Percentiles rank a stretch among this genome's conserved stretches.
These are phyloP conservation scores for Apodemus speciosus DNA, from an alignment of 2,113 vertebrate genomes.

Conservation along the genomic window DNA sequence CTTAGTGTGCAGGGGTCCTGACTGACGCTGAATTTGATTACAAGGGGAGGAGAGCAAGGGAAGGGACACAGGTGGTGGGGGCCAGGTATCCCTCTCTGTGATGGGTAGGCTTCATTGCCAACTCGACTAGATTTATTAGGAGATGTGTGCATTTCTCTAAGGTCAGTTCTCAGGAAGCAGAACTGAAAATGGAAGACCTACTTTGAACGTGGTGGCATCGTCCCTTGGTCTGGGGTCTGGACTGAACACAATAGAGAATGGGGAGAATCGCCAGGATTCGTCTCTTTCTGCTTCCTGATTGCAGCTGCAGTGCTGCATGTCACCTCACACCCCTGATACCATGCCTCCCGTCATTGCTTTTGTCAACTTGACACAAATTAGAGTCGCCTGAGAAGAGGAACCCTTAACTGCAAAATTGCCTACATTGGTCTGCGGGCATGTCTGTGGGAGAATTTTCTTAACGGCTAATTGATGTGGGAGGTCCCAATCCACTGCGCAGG, in stretches of 20 bases:
- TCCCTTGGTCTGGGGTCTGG: too few species aligned
- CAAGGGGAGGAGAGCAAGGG: neutral
- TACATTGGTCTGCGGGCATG: neutral
- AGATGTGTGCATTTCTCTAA: neutral
- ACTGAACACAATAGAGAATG: neutral
- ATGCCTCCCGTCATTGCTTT: neutral
- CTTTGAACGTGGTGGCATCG: too few species aligned
- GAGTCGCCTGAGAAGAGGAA: too few species aligned
- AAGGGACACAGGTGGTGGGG: accelerated
- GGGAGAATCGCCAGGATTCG: too few species aligned
- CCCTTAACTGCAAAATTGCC: neutral
- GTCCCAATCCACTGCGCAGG: too few species aligned
- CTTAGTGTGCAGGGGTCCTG: neutral
- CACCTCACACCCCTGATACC: neutral
- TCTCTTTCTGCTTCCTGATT: neutral
- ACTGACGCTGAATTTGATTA: neutral
- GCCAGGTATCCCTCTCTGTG: too few species aligned
- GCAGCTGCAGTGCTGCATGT: too few species aligned
- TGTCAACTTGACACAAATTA: neutral
- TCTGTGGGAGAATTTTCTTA: neutral
- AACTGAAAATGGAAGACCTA: too few species aligned
- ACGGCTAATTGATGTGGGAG: neutral
- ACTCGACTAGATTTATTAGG: neutral
- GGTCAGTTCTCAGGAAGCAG: too few species aligned
- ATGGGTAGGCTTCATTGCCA: neutral